Evolutionary conservation across 37 sponge, comb jelly and placozoan genomes (phyloP).

Genomic region (Mnemiopsis leidyi): DNA sequence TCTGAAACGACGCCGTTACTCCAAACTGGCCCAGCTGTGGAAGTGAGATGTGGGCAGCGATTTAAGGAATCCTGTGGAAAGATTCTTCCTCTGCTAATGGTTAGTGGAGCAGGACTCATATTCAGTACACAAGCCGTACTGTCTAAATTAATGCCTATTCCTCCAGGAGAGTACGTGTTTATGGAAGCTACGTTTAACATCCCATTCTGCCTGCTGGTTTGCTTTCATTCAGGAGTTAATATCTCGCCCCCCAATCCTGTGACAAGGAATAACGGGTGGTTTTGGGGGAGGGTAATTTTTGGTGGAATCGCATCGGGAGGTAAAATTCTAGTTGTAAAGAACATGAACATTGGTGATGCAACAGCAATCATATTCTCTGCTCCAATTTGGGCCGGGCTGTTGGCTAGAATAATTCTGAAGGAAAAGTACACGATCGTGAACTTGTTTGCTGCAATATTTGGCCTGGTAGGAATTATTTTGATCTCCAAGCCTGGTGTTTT

Average conservation of each 20-base stretch:
- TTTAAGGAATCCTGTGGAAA: not conserved
- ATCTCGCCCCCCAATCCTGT: not conserved
- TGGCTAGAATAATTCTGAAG: conserved; percentile 46
- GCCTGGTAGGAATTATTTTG: conserved; percentile 30
- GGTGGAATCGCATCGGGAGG: not conserved
- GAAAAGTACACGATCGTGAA: conserved; percentile 53
- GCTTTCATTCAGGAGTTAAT: not conserved
- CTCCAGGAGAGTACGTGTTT: not conserved
- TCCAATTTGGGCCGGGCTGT: not conserved
- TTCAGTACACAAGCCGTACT: conserved; percentile 12
- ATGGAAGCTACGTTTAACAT: not conserved
- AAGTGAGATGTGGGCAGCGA: not conserved
- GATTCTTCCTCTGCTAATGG: not conserved
- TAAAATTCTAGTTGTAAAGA: not conserved
- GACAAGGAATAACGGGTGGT: not conserved
- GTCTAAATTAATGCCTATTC: conserved; percentile 23
- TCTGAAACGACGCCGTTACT: too few species aligned
- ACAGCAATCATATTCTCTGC: conserved; percentile 42
- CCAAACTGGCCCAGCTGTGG: too few species aligned
- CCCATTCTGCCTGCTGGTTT: conserved; percentile 8
- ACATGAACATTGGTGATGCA: conserved; percentile 66
- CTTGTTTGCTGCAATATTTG: not conserved
- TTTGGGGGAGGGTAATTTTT: conserved; percentile 2
- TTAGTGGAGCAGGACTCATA: not conserved
- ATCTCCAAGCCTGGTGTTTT: conserved; percentile 12